Evolutionary conservation across 2,797 vertebrate species (phyloP), one percentile per base, ranked within the genome.

Genomic region (Corythornis leucogaster): DNA sequence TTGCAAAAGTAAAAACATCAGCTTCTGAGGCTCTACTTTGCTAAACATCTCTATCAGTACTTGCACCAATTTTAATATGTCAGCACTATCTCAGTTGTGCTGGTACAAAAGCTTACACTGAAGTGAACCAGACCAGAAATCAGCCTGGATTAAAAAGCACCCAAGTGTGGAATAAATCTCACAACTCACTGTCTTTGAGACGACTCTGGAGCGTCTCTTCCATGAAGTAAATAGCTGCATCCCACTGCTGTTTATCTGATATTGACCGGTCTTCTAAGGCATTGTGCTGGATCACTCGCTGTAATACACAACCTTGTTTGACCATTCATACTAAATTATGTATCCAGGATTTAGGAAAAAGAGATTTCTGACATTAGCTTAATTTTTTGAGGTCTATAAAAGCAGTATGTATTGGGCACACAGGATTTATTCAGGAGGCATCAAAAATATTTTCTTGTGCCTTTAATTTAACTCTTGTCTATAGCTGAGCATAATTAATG

Each of bases 231-330:
- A 99, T 99, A 33, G 99, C 99, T 58, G 99, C 98, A 51, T 99
- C 99, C 99, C 99, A 99, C 92, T 99, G 99, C 66, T 99, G 98
- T 81, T 99, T 99, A 94, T 99, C 99, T 14, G 99, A 99, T 96
- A 99, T 99, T 75, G 99, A 99, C 31, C 99, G 98, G 85, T 99
- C 99, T 96, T 99, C 99, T 42, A 99, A 96, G 69, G 99, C 98
- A 26, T 99, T 99, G 97, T 99, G 99, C 93, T 99, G 99, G 97
- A 99, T 99, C 89, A 99, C 99, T 76, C 99, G 98, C 99, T 99
- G 96, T 70, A 93, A 54, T 2, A 59, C 6, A 80, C 21, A 66
- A 38, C 12, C 31, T 5, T 1, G 2, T 33, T 31, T 87, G 1
- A 84, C 31, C 40, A 85, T 1, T 0, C 33, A 64, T 30, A 53